Base-by-base conservation (phyloP, 2,113 vertebrate genomes). In the Tretioscincus oriximinensis region DNA sequence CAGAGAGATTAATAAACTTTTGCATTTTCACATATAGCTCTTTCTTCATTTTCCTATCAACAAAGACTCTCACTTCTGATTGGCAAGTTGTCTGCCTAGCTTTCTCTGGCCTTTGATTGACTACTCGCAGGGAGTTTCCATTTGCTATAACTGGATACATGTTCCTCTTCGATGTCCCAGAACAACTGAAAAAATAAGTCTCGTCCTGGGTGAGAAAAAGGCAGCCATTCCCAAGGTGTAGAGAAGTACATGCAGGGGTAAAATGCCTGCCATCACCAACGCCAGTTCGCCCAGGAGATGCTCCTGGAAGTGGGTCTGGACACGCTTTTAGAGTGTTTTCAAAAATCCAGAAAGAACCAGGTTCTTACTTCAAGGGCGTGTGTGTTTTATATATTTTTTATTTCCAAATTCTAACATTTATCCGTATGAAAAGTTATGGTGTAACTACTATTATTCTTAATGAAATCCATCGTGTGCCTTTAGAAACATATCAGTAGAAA, bases 251-350 rank as follows among this genome's bases (percentile, higher is more conserved):
- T 85, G 21, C 51, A 29, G 26, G 61, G 58, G 63, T 82, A 86
- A 84, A 31, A 18, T 45, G 72, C 73, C 65, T 31, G 76, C 63
- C 35, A 41, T 41, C 35, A 41, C 35, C 5, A 41, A 41, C 35
- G 2, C 35, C 35, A 41, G 35, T 41, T 41, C 35, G 21, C 12
- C 78, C 79, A 88, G 80, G 78, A 78, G 47, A 83, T 84, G 77
- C 68, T 81, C 73, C 84, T 58, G 67, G 69, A 47, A 81, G 71
- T 78, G 47, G 84, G 68, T 81, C 35, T 41, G 35, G 35, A 77
- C 51, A 80, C 87, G 84, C 60, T 89, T 90, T n/a, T 77, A 83
- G 86, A 73, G 85, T 90, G 35, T 68, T 87, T 74, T 61, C 73
- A 54, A 8, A 5, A 45, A 24, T 4, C 83, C 84, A 88, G 87